Conservation (phyloP, 2,113 vertebrate species). For the Naja naja region DNA sequence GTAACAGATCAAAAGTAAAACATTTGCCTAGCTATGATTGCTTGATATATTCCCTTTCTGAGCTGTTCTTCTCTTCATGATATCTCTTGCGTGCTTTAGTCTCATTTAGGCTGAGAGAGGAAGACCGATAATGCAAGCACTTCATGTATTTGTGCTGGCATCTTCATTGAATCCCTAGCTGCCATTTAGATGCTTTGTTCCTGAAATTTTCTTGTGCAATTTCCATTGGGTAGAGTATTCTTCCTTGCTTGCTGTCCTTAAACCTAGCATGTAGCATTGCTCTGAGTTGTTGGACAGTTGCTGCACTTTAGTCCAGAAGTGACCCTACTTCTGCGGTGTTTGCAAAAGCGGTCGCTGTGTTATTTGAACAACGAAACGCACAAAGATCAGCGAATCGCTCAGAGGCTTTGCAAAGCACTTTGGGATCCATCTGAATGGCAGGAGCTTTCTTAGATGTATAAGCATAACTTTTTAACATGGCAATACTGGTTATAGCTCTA, state of each 20-base stretch:
- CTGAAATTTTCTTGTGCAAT: not conserved
- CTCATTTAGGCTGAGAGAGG: not conserved
- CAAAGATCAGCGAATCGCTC: not conserved
- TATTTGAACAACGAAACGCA: not conserved
- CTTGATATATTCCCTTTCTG: conserved; percentile 30
- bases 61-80: conserved; percentile 1
- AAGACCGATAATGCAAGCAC: not conserved
- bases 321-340: not conserved
- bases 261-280: conserved; percentile 11
- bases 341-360: not conserved
- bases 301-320: not conserved
- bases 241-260: conserved; percentile 19
- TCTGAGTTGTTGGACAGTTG: not conserved
- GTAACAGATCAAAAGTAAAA: not conserved
- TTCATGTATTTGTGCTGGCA: not conserved
- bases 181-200: conserved; percentile 2
- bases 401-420: not conserved
- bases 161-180: not conserved
- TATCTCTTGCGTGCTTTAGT: conserved; percentile 24
- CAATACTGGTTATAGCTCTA: not conserved
- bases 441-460: not conserved
- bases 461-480: not conserved
- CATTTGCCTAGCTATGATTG: conserved; percentile 15
- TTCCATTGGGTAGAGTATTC: not conserved
- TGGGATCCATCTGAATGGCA: not conserved